phyloP scores from a whole-genome alignment of 2,113 vertebrate species.

The Ailuropoda melanoleuca region DNA sequence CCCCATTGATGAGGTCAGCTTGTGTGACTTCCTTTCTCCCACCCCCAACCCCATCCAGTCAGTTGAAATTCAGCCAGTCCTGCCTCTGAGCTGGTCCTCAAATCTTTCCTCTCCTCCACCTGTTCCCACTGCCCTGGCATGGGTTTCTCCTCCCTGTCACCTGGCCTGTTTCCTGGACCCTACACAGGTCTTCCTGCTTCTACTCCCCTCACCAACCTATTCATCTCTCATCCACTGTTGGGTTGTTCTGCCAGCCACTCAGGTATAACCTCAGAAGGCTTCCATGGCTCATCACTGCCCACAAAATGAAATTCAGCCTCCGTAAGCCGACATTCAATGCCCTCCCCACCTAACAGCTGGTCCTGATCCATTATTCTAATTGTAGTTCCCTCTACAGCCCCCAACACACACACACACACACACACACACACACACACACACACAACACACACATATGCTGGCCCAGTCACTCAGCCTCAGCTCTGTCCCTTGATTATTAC shows the following conservation, averaged over 20 bases:
- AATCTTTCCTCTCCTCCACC: background rate
- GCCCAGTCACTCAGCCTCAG: background rate
- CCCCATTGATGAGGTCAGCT: background rate
- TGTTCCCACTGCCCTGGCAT: background rate
- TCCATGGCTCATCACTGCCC: background rate
- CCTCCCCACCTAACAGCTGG: background rate
- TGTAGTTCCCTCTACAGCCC: background rate
- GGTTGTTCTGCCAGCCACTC: background rate
- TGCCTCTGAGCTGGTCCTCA: background rate
- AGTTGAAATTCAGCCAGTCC: background rate
- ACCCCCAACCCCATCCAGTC: background rate
- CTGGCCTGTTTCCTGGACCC: background rate
- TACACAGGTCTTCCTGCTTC: background rate
- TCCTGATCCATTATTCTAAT: background rate
- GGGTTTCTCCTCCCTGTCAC: background rate
- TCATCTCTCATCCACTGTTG: background rate
- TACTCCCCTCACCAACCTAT: background rate
- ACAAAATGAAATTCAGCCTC: background rate
- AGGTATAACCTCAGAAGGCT: background rate
- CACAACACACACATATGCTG: background rate
- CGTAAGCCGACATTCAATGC: rapidly evolving
- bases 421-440: background rate
- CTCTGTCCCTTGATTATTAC: background rate
- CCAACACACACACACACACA: no score
- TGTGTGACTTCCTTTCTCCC: background rate